Percentiles rank a stretch among this genome's conserved stretches.
These are phyloP conservation scores for Cebidichthys violaceus DNA, from an alignment of 2,113 vertebrate genomes.

Conservation along the genomic window DNA sequence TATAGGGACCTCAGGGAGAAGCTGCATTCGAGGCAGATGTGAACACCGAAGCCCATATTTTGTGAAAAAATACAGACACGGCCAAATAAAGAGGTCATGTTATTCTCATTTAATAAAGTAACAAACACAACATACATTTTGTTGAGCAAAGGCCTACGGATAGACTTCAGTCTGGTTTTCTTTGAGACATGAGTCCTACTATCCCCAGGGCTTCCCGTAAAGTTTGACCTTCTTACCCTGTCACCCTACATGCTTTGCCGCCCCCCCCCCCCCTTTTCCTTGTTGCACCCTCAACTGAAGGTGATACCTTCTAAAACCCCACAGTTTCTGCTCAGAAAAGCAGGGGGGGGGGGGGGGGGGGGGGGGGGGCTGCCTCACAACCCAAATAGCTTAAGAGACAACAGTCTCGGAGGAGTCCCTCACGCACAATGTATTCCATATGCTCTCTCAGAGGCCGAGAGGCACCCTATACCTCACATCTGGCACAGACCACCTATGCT, in stretches of 20 bases:
- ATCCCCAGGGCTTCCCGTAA: constrained; percentile 25
- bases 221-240: constrained; percentile 38
- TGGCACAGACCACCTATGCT: constrained; percentile 77
- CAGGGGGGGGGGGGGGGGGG: constrained; percentile 8
- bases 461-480: constrained; percentile 73
- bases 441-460: constrained; percentile 63
- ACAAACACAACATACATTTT: neutral
- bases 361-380: constrained; percentile 31
- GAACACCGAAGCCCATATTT: constrained; percentile 9
- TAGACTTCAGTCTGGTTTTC: constrained; percentile 22
- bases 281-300: constrained; percentile 39
- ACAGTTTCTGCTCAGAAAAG: constrained; percentile 40
- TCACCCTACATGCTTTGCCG: constrained; percentile 6
- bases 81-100: constrained; percentile 1
- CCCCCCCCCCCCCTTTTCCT: constrained; percentile 4
- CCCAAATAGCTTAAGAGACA: constrained; percentile 61
- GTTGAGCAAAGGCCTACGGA: neutral
- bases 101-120: neutral
- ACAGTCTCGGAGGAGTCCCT: constrained; percentile 50
- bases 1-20: constrained; percentile 25
- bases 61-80: constrained; percentile 10
- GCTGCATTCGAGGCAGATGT: constrained; percentile 30
- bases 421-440: constrained; percentile 76
- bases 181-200: constrained; percentile 17
- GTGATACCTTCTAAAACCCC: constrained; percentile 57